Evolutionary conservation across 2,113 vertebrate species (phyloP), one percentile per base, ranked within the genome.

Genomic region (Scalopus aquaticus): DNA sequence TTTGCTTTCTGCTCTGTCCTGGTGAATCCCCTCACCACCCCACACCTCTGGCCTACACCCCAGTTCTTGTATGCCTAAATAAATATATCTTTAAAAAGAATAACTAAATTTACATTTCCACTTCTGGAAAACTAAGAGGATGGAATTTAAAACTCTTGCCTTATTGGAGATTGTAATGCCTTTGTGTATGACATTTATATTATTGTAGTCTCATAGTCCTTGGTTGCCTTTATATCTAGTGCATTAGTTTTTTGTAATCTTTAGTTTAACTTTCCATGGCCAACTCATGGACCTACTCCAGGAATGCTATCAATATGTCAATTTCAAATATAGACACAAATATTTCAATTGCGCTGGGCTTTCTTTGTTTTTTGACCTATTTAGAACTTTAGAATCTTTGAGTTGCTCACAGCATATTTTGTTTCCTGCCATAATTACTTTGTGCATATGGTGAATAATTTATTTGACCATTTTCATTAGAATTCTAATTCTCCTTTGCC

Each of bases 301-400:
- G 60, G 94, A 76, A 44, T 91, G 3, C 30, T 60, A 20, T 65
- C 87, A 37, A 72, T 69, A 90, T 80, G 70, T 95, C 28, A 92
- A 8, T 49, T 87, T 77, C 46, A 32, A 83, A 26, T 85, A 7
- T 12, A 81, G 24, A 19, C 22, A 35, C 26, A 62, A 42, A 12
- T 46, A 30, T 90, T 95, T 82, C 56, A 35, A 35, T 9, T 72
- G 6, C 10, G 42, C 8, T 81, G 76, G 8, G 9, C 2, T 78
- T 37, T 82, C 44, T 26, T 11, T 70, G 20, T 17, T 49, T 79
- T 92, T 93, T 62, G 49, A 83, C 28, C 17, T 58, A 17, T 6
- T 56, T 58, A 22, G 79, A 94, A 89, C 54, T 76, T 9, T 46
- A 56, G 1, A 37, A 37, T 35, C 64, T 88, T 30, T 46, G 69